Percentiles rank a stretch among this genome's conserved stretches.
Evolutionary conservation across 64 coral and sea anemone species (phyloP).

Genomic region (Pocillopora verrucosa): DNA sequence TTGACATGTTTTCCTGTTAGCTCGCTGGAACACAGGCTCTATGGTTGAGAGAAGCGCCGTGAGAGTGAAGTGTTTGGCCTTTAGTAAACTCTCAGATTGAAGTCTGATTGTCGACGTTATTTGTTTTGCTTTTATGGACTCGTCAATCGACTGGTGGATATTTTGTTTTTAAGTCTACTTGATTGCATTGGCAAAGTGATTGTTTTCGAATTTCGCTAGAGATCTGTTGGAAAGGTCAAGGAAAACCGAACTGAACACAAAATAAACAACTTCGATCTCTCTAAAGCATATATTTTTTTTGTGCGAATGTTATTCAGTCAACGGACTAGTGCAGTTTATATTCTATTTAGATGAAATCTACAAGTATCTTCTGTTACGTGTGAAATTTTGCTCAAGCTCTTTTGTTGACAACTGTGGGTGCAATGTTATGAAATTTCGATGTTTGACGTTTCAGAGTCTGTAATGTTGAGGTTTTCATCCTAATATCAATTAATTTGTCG

Average conservation of each 20-base stretch:
- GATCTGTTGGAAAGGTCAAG: neutral
- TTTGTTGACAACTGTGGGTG: no score
- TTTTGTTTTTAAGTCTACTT: neutral
- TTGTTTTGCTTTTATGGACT: neutral
- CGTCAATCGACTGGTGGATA: neutral
- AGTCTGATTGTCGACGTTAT: no score
- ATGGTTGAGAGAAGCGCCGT: no score
- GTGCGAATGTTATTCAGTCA: neutral
- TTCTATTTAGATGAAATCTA: no score
- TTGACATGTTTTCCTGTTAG: no score
- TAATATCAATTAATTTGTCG: neutral
- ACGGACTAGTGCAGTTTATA: neutral
- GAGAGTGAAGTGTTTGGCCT: no score
- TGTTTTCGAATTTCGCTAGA: conserved; percentile 14
- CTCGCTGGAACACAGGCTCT: no score
- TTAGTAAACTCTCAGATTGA: no score
- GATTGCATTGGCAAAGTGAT: neutral
- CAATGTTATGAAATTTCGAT: no score
- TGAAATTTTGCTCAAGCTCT: neutral
- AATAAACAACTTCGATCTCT: neutral
- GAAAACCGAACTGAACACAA: neutral
- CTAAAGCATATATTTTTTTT: neutral
- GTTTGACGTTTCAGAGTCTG: neutral
- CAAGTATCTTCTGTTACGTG: no score
- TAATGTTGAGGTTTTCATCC: neutral